Evolutionary conservation across 2,797 vertebrate species (phyloP).

Genomic region (Crypturellus tataupa): DNA sequence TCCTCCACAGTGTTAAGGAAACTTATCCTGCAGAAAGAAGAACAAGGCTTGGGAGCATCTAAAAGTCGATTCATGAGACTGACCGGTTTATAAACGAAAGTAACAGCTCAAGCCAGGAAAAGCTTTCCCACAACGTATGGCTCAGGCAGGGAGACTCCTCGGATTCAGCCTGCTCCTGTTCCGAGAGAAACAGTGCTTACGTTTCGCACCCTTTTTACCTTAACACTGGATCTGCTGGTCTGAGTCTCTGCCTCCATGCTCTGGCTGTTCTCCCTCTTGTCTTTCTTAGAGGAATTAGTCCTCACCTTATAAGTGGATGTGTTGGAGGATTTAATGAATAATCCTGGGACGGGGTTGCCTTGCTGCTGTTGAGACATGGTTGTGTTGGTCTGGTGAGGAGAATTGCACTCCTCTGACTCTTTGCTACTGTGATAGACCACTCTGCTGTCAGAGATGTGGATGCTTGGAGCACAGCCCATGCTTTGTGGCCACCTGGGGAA

Average conservation of each 20-base stretch:
- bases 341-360: conserved; percentile 89
- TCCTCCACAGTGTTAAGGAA: not conserved
- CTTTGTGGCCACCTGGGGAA: conserved; percentile 86
- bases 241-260: conserved; percentile 77
- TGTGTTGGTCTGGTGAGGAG: conserved; percentile 92
- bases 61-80: not conserved
- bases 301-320: conserved; percentile 89
- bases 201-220: conserved; percentile 75
- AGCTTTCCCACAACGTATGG: not conserved
- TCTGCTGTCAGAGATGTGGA: conserved; percentile 92
- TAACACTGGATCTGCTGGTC: conserved; percentile 71
- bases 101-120: conserved; percentile 5
- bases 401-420: conserved; percentile 92
- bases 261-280: conserved; percentile 75
- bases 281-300: conserved; percentile 79
- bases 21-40: not conserved
- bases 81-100: conserved; percentile 26
- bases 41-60: not conserved
- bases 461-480: conserved; percentile 99
- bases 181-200: conserved; percentile 52
- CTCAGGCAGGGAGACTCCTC: not conserved
- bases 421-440: conserved; percentile 92
- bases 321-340: conserved; percentile 90
- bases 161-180: conserved; percentile 26
- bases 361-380: conserved; percentile 86